phyloP scores from a whole-genome alignment of 2,113 vertebrate genomes.

The Microtus richardsoni region DNA sequence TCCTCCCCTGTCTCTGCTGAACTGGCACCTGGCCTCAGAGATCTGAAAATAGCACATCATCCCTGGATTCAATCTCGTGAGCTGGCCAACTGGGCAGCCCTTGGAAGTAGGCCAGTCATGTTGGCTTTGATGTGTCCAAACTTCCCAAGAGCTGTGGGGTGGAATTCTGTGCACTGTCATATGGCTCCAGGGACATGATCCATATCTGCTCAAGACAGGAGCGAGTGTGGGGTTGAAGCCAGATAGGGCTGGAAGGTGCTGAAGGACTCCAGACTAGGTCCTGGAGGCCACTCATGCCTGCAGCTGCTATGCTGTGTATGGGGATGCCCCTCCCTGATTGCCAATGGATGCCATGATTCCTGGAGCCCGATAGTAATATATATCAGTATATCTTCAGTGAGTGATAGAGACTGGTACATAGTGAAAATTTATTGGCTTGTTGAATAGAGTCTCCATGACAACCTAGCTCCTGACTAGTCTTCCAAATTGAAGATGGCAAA shows the following conservation, averaged over 20 bases:
- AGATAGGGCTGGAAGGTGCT: background rate
- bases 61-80: slow-evolving; percentile 42
- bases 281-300: background rate
- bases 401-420: background rate
- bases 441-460: background rate
- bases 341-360: background rate
- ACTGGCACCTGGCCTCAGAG: background rate
- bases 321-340: background rate
- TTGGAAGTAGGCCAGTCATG: slow-evolving; percentile 6
- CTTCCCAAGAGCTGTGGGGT: slow-evolving; percentile 30
- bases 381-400: background rate
- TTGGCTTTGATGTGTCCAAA: slow-evolving; percentile 36
- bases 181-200: background rate
- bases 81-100: slow-evolving; percentile 53
- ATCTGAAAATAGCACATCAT: slow-evolving; percentile 42
- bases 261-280: background rate
- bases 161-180: slow-evolving; percentile 2
- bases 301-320: background rate
- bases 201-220: slow-evolving; percentile 4
- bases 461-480: background rate
- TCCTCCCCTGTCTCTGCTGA: background rate
- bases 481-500: background rate
- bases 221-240: background rate
- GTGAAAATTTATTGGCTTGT: background rate
- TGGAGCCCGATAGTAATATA: background rate